A percentile compares a stretch with the other conserved stretches of the same genome.
These are phyloP conservation scores for Hippolais icterina DNA, from an alignment of 2,113 vertebrate genomes.

Conservation along the genomic window DNA sequence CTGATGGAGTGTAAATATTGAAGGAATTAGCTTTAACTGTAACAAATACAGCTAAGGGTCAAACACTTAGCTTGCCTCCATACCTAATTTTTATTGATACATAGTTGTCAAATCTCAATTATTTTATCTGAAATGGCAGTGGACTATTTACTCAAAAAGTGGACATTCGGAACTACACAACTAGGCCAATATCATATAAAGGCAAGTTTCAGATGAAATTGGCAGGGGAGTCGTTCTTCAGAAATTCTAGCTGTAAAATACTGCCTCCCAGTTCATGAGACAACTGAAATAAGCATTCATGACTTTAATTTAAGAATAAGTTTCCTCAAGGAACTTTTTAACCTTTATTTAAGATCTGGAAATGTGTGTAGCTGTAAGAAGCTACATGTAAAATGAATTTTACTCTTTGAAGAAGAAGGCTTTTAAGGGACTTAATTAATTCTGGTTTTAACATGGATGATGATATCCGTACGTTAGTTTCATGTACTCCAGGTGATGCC, in stretches of 20 bases:
- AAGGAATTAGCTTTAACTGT: background rate
- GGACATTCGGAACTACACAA: background rate
- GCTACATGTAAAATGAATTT: background rate
- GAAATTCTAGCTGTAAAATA: background rate
- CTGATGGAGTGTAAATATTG: background rate
- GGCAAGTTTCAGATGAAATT: background rate
- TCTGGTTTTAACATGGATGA: constrained; percentile 48
- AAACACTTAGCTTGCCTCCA: background rate
- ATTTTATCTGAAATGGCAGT: background rate
- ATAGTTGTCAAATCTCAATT: background rate
- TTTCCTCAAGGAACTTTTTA: background rate
- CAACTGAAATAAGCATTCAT: background rate
- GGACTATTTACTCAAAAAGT: too few species aligned
- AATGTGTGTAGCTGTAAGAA: background rate
- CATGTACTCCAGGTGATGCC: constrained; percentile 31
- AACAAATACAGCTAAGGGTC: background rate
- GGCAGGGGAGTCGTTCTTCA: background rate
- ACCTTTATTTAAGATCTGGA: constrained; percentile 26
- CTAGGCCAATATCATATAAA: background rate
- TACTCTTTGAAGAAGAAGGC: constrained; percentile 26
- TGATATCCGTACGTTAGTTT: constrained; percentile 19
- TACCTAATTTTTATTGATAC: background rate
- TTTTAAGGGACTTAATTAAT: constrained; percentile 45
- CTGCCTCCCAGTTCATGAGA: background rate
- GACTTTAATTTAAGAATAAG: background rate